phyloP scores from a whole-genome alignment of 2,888 invertebrate genomes.

The Augiades crinisus region DNA sequence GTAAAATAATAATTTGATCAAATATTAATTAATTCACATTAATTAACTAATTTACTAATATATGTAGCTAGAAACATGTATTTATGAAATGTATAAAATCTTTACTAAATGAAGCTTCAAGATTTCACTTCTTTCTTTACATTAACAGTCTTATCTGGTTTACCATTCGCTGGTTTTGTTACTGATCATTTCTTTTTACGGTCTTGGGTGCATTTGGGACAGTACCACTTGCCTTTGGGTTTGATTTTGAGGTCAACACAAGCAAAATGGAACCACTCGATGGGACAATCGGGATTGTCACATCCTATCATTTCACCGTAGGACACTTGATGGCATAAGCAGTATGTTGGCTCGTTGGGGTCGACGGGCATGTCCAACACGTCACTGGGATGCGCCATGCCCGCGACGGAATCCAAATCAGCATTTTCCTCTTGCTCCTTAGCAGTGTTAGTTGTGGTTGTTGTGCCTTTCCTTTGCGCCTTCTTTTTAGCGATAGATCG shows the following conservation, averaged over 20 bases:
- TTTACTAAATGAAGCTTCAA: slow-evolving; percentile 29
- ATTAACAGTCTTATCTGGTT: slow-evolving; percentile 67
- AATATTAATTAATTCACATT: background rate
- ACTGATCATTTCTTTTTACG: slow-evolving; percentile 88
- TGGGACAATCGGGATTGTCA: slow-evolving; percentile 94
- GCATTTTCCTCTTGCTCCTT: slow-evolving; percentile 72
- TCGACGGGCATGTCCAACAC: slow-evolving; percentile 95
- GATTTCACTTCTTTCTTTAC: slow-evolving; percentile 64
- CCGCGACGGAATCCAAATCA: slow-evolving; percentile 75
- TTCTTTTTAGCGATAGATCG: slow-evolving; percentile 72
- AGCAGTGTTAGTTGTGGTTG: slow-evolving; percentile 55
- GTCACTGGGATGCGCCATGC: slow-evolving; percentile 92
- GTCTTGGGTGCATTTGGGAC: slow-evolving; percentile 94
- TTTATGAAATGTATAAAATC: slow-evolving; percentile 2
- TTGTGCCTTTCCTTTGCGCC: slow-evolving; percentile 60
- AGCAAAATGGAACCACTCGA: slow-evolving; percentile 98
- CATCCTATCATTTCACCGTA: slow-evolving; percentile 99
- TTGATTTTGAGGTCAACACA: slow-evolving; percentile 95
- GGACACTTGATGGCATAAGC: slow-evolving; percentile 97
- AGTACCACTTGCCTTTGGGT: slow-evolving; percentile 98
- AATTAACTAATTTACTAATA: background rate
- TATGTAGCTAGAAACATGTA: slow-evolving; percentile 4
- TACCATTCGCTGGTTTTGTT: slow-evolving; percentile 49
- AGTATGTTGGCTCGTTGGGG: slow-evolving; percentile 99
- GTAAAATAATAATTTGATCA: slow-evolving; percentile 4